Evolutionary conservation across 2,113 vertebrate genomes (phyloP), one percentile per base, ranked within the genome.

Genomic region (Oryzias woworae): DNA sequence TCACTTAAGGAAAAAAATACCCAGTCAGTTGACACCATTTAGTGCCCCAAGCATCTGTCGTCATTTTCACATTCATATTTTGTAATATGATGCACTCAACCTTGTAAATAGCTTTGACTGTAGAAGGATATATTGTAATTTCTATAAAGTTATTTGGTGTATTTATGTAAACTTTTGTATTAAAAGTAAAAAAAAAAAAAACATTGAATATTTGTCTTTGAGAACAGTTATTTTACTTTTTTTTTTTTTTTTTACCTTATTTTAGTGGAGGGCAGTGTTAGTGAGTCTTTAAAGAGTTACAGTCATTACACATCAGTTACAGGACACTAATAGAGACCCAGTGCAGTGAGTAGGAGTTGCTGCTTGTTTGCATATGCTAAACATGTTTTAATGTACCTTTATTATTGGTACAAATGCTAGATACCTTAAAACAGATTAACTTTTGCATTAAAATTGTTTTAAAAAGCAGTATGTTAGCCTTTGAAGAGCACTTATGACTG

Each of bases 61-160:
- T 72, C 50, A 54, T 63, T 51, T 57, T 51, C 73, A 62, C 73
- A 75, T 20, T 67, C 69, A 71, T 54, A 83, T 81, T 81, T 58
- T 58, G 59, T 67, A 63, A 75, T 81, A 49, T 58, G 84, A 91
- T 82, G 84, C 90, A 92, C 89, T 91, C 67, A 54, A 85, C 75
- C 47, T 43, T 92, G 89, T 92, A 92, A 42, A 90, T 90, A 90
- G 43, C 71, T 61, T 70, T 51, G 70, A 73, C 53, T 89, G 78
- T 88, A 77, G 77, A 90, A 77, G 80, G 63, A 80, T 80, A 83
- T 58, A 85, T 84, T 84, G 42, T 85, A 81, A 88, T 83, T 85
- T 84, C 68, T 88, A 66, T 84, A 60, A 58, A 57, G 15, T 60
- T 63, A 61, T 64, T 36, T 59, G n/a, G 4, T 79, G 75, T 90